Conservation (phyloP, 2,888 invertebrate genomes). For the Cosmopolites sordidus region DNA sequence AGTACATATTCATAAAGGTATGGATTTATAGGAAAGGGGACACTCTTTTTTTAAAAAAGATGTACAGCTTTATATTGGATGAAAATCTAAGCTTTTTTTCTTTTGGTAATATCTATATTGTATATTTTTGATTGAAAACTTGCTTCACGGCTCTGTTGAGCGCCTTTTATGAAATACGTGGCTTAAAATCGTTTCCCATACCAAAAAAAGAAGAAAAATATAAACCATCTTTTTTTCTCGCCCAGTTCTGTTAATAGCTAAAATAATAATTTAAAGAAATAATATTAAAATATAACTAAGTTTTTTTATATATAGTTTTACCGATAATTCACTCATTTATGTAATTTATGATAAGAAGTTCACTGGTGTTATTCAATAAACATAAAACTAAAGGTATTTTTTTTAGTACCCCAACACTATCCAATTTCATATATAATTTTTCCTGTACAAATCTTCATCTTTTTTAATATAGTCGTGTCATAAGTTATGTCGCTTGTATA, state of each 20-base stretch:
- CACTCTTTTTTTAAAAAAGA: neutral
- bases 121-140: neutral
- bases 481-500: no score
- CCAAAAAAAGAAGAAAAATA: neutral
- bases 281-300: constrained; percentile 1
- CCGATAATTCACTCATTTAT: constrained; percentile 6
- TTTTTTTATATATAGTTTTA: constrained; percentile 7
- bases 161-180: constrained; percentile 1
- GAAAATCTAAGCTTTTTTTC: constrained; percentile 3
- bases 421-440: no score
- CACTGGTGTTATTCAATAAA: constrained; percentile 11
- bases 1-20: neutral
- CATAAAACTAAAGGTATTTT: constrained; percentile 1
- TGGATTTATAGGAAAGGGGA: no score
- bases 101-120: neutral
- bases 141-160: neutral
- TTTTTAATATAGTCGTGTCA: no score
- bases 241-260: constrained; percentile 4
- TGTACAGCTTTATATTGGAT: constrained; percentile 10
- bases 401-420: no score
- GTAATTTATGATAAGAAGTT: constrained; percentile 7
- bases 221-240: neutral
- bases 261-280: constrained; percentile 2
- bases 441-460: no score
- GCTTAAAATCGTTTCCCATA: constrained; percentile 4